A percentile compares a stretch with the other conserved stretches of the same genome.
Evolutionary conservation across 2,888 invertebrate species (phyloP).

Genomic region (Atethmia centrago): DNA sequence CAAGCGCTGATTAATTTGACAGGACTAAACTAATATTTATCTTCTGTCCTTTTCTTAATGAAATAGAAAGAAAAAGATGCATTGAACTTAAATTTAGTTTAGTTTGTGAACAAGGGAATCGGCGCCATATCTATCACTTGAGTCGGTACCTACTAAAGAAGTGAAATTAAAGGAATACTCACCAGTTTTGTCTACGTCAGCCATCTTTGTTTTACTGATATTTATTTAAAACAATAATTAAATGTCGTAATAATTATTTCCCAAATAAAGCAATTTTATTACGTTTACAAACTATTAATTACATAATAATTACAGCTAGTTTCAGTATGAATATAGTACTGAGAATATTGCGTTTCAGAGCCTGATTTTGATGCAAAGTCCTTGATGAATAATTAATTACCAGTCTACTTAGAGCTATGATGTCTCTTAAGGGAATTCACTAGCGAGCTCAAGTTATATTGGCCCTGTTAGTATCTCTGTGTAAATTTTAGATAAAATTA

Average conservation of each 20-base stretch:
- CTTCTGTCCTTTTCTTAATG: too few relatives aligned
- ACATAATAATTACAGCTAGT: slow-evolving; percentile 32
- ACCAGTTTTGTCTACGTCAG: slow-evolving; percentile 38
- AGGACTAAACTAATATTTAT: too few relatives aligned
- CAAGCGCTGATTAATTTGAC: too few relatives aligned
- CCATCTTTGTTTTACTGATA: slow-evolving; percentile 22
- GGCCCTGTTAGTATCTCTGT: slow-evolving; percentile 44
- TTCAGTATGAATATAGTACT: slow-evolving; percentile 36
- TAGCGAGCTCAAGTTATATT: slow-evolving; percentile 29
- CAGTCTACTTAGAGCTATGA: slow-evolving; percentile 48
- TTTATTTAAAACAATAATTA: not conserved
- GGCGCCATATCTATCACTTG: too few relatives aligned
- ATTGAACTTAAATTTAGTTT: too few relatives aligned
- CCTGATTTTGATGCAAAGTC: slow-evolving; percentile 27
- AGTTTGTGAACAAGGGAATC: too few relatives aligned
- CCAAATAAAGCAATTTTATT: not conserved
- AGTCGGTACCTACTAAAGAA: not conserved
- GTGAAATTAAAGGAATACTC: slow-evolving; percentile 5
- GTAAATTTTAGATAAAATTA: slow-evolving; percentile 61
- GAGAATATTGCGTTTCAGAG: slow-evolving; percentile 28
- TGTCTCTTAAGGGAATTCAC: slow-evolving; percentile 3
- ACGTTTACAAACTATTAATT: not conserved
- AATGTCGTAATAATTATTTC: not conserved
- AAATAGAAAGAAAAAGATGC: too few relatives aligned
- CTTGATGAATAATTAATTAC: slow-evolving; percentile 54